These are phyloP conservation scores for Ptychoptera albimana DNA, from an alignment of 2,888 invertebrate species.

Conservation along the genomic window DNA sequence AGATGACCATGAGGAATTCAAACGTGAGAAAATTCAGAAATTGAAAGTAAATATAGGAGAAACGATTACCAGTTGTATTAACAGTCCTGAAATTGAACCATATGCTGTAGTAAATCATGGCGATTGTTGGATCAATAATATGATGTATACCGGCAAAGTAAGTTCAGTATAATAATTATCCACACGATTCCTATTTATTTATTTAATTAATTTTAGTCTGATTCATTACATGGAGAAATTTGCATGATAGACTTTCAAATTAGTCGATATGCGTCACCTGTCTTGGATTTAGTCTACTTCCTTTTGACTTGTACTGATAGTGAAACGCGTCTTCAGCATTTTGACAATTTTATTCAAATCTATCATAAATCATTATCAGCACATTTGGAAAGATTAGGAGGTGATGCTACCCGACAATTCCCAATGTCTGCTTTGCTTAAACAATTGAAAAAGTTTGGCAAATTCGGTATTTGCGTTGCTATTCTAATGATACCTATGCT, in stretches of 20 bases:
- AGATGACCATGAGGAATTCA: constrained; percentile 5
- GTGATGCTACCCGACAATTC: constrained; percentile 7
- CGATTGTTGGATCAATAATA: constrained; percentile 8
- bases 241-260: constrained; percentile 7
- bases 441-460: constrained; percentile 8
- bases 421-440: constrained; percentile 7
- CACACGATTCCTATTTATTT: too few species aligned
- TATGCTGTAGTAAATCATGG: constrained; percentile 8
- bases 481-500: constrained; percentile 7
- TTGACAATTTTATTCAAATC: constrained; percentile 4
- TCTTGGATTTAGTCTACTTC: constrained; percentile 7
- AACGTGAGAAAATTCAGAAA: constrained; percentile 4
- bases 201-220: too few species aligned
- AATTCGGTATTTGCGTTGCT: constrained; percentile 6
- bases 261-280: constrained; percentile 7
- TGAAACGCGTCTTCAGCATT: constrained; percentile 6
- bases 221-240: too few species aligned
- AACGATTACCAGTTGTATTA: not conserved
- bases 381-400: constrained; percentile 6
- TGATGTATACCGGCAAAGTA: constrained; percentile 6
- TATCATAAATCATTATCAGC: constrained; percentile 7
- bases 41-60: constrained; percentile 1
- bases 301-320: constrained; percentile 7
- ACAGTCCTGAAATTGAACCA: constrained; percentile 3
- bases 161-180: too few species aligned